Evolutionary conservation across 2,113 vertebrate genomes (phyloP).

Genomic region (Sula dactylatra): DNA sequence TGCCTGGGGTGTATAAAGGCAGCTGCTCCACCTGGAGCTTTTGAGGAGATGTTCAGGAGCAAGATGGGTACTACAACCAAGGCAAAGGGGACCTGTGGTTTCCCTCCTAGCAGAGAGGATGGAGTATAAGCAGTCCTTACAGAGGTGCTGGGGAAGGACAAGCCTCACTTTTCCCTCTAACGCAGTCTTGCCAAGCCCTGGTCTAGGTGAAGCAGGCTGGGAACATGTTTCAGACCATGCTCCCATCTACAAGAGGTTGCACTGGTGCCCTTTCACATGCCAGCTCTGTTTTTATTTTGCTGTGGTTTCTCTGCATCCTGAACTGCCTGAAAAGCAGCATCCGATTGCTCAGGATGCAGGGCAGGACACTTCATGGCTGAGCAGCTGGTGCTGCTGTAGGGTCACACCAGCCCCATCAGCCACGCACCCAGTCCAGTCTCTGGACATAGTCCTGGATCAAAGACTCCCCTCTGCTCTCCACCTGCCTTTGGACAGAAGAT

Average conservation of each 20-base stretch:
- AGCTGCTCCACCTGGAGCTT: neutral
- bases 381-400: neutral
- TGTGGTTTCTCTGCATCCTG: neutral
- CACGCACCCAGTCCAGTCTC: fast-evolving
- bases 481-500: neutral
- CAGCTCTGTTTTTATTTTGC: neutral
- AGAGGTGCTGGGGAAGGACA: neutral
- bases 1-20: neutral
- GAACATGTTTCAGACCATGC: neutral
- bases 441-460: too few relatives aligned
- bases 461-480: neutral
- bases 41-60: neutral
- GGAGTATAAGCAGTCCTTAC: neutral
- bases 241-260: neutral
- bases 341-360: neutral
- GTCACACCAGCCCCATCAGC: neutral
- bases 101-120: neutral
- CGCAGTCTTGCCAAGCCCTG: fast-evolving
- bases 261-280: neutral
- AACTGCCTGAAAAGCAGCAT: neutral
- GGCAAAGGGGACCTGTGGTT: neutral
- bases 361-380: neutral
- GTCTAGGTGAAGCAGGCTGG: neutral
- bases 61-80: neutral
- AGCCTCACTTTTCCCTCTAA: neutral